These are phyloP conservation scores for Meloidogyne chitwoodi DNA, from an alignment of 1,140 invertebrate genomes.

Conservation along the genomic window DNA sequence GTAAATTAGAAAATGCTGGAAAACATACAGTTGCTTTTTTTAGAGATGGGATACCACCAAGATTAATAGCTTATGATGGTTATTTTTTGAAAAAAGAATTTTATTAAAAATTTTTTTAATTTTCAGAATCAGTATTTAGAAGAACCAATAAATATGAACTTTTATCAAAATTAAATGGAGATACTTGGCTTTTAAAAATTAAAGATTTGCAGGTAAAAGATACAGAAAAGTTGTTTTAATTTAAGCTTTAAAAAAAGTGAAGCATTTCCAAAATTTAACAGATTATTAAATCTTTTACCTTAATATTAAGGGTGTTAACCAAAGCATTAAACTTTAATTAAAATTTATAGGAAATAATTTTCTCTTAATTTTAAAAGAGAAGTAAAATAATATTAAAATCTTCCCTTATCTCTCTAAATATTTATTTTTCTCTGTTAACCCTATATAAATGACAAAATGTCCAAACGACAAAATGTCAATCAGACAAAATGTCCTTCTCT, in stretches of 20 bases:
- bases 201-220: conserved; percentile 18
- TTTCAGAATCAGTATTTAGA: conserved; percentile 77
- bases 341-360: too few species aligned
- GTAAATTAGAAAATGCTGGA: conserved; percentile 44
- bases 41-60: conserved; percentile 46
- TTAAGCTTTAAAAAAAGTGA: neutral
- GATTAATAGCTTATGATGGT: conserved; percentile 48
- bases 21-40: conserved; percentile 54
- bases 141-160: conserved; percentile 89
- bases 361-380: too few species aligned
- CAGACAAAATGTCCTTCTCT: too few species aligned
- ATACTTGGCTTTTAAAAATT: conserved; percentile 77
- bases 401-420: too few species aligned
- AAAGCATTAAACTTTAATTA: too few species aligned
- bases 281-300: too few species aligned
- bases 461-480: too few species aligned
- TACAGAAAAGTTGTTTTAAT: neutral
- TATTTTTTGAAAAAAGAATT: neutral
- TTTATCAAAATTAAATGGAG: conserved; percentile 81
- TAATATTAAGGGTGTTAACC: too few species aligned
- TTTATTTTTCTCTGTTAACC: too few species aligned
- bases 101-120: conserved; percentile 39
- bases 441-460: too few species aligned
- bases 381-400: too few species aligned
- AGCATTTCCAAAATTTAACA: neutral